A percentile compares a stretch with the other conserved stretches of the same genome.
Evolutionary conservation across 1,140 invertebrate species (phyloP).

Genomic region (Druon quercuslanigerum): DNA sequence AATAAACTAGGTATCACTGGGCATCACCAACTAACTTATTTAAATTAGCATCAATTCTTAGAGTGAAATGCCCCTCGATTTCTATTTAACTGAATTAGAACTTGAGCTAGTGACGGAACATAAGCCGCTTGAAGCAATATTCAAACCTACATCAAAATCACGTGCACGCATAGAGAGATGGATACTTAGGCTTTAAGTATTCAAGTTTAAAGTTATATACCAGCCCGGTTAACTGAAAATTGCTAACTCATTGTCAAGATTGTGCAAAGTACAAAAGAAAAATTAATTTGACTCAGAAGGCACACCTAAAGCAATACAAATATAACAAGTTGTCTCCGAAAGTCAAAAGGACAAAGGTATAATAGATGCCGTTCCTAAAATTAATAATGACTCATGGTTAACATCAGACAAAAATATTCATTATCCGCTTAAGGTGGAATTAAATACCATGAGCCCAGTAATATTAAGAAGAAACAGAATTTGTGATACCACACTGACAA

Average conservation of each 20-base stretch:
- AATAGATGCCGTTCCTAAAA: neutral
- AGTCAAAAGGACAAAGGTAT: constrained; percentile 11
- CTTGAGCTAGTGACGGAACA: constrained; percentile 60
- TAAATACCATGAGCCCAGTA: neutral
- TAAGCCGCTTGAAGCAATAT: constrained; percentile 48
- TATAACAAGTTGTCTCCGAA: neutral
- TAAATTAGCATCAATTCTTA: too few relatives aligned
- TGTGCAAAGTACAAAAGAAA: constrained; percentile 32
- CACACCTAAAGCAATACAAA: constrained; percentile 15
- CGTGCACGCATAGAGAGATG: constrained; percentile 47
- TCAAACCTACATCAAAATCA: constrained; percentile 42
- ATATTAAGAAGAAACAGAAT: neutral
- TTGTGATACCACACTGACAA: constrained; percentile 52
- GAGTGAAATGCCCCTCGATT: too few relatives aligned
- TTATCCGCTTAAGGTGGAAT: neutral
- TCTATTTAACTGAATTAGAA: constrained; percentile 46
- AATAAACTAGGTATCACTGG: too few relatives aligned
- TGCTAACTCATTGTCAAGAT: constrained; percentile 61
- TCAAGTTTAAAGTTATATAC: constrained; percentile 32
- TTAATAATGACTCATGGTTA: neutral
- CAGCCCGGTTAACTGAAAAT: constrained; percentile 59
- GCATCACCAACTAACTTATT: too few relatives aligned
- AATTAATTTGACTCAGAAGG: neutral
- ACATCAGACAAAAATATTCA: neutral
- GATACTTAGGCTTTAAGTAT: constrained; percentile 36